Conservation (phyloP, 37 sponge, comb jelly and placozoan species). For the Dysidea cf. avara region DNA sequence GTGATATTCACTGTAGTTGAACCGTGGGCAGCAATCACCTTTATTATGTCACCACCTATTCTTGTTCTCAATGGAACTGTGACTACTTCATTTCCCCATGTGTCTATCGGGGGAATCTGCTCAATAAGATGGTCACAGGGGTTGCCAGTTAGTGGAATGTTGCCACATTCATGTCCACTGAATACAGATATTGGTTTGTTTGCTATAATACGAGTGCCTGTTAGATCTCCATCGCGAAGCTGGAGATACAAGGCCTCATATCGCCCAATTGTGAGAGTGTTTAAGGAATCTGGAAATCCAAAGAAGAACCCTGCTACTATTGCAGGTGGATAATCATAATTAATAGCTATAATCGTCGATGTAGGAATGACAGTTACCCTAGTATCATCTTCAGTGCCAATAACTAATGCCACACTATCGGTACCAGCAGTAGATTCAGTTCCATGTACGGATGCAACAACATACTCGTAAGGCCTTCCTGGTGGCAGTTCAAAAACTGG, state of each 20-base stretch:
- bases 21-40: too few species aligned
- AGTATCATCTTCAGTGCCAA: conserved; percentile 39
- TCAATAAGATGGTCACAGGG: conserved; percentile 60
- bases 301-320: background rate
- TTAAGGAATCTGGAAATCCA: background rate
- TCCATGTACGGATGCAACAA: background rate
- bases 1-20: conserved; percentile 32
- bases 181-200: conserved; percentile 22
- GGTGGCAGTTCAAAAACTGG: background rate
- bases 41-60: conserved; percentile 6
- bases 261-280: conserved; percentile 7
- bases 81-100: too few species aligned
- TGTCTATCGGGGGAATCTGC: conserved; percentile 58
- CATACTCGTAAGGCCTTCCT: conserved; percentile 42
- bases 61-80: conserved; percentile 23
- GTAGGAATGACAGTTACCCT: conserved; percentile 27
- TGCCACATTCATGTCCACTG: too few species aligned
- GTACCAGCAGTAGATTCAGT: background rate
- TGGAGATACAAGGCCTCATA: conserved; percentile 6
- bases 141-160: conserved; percentile 28
- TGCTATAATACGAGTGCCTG: conserved; percentile 5
- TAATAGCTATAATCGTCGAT: background rate
- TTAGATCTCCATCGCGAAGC: conserved; percentile 9
- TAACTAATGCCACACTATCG: background rate
- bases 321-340: too few species aligned